These are phyloP conservation scores for Phaedon cochleariae DNA, from an alignment of 2,888 invertebrate species.

Conservation along the genomic window DNA sequence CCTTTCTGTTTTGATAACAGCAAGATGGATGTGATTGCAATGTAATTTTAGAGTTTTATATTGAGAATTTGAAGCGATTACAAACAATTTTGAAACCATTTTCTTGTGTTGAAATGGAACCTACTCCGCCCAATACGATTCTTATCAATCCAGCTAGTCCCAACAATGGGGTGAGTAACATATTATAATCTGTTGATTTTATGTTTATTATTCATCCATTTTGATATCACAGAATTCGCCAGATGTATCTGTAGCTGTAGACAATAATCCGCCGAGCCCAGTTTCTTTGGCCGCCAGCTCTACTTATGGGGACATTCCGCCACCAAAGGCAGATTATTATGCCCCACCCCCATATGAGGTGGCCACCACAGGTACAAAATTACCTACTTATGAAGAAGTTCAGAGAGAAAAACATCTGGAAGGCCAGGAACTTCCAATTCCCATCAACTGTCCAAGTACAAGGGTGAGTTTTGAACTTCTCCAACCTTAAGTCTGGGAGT, in stretches of 20 bases:
- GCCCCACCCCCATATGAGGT: constrained; percentile 91
- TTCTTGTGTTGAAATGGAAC: constrained; percentile 40
- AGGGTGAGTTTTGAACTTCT: constrained; percentile 35
- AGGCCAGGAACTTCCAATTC: constrained; percentile 64
- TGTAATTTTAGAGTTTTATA: constrained; percentile 21
- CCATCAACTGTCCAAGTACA: constrained; percentile 41
- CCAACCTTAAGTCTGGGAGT: too few relatives aligned
- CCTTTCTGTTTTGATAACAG: neutral
- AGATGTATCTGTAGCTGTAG: constrained; percentile 39
- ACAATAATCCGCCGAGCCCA: constrained; percentile 32
- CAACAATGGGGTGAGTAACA: constrained; percentile 15
- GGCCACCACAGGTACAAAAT: constrained; percentile 76
- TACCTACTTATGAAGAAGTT: constrained; percentile 93
- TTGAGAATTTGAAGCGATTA: neutral
- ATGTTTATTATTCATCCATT: too few relatives aligned
- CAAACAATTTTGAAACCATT: neutral
- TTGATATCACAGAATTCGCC: constrained; percentile 32
- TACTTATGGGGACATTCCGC: constrained; percentile 72
- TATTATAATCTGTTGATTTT: too few relatives aligned
- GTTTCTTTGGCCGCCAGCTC: constrained; percentile 48
- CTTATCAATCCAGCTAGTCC: neutral
- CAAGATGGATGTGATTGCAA: constrained; percentile 38
- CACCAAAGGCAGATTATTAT: constrained; percentile 84
- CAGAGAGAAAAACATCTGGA: constrained; percentile 86
- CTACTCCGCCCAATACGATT: constrained; percentile 40